Evolutionary conservation across 30 jellyfish, hydroid and myxozoan genomes (phyloP), one percentile per base, ranked within the genome.

Genomic region (Aurelia sp.): DNA sequence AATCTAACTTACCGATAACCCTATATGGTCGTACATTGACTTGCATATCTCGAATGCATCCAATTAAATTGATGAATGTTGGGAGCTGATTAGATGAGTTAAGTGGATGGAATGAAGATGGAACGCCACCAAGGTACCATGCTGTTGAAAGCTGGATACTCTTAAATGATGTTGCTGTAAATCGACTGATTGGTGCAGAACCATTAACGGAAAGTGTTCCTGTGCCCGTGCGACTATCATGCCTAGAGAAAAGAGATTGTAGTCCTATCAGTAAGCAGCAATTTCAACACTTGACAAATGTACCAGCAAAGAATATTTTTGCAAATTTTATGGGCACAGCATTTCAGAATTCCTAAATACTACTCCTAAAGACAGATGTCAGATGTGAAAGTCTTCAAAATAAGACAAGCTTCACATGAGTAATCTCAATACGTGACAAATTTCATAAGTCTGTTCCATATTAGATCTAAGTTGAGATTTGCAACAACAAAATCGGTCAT

Each of bases 121-220:
- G 88, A 33, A 84, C 11, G 18, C 98, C 98, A 13, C 96, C 98
- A 19, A 92, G 87, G 35, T 75, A 86, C 98, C 98, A 92, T 0
- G 96, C 47, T 0, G 98, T 84, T 8, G 94, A 66, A 8, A 92
- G 80, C 33, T 92, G 93, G 40, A 92, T 77, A 79, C 95, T 82
- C 47, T 53, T 85, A 33, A 92, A 80, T 35, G 96, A 19, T 52
- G 95, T 58, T 17, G 87, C 33, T 68, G 92, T 58, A 11, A 90
- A 44, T 31, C 76, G 87, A 57, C 91, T 74, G 62, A 85, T 51
- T 13, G 94, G 78, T 22, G 87, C 85, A 6, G 79, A 57, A 30
- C 76, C 48, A 67, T 86, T 86, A 74, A 92, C 78, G 2, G 89
- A 13, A n/a, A 92, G 48, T 13, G 96, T 79, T 2, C 85, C 96